Conservation (phyloP, 2,797 vertebrate species). For the Sciaenops ocellatus region DNA sequence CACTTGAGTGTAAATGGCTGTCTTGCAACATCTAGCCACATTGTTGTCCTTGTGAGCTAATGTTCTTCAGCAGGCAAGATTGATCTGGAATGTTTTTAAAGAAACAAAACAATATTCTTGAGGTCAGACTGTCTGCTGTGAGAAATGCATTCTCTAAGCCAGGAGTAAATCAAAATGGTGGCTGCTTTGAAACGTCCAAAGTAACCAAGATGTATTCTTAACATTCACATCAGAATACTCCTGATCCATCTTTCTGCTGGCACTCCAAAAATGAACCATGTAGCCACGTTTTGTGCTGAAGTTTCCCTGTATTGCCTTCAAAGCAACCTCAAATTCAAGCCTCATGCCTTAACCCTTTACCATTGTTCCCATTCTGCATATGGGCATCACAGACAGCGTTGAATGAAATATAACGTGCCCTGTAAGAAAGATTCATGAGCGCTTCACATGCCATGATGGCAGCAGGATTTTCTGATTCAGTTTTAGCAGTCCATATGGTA, state of each 20-base stretch:
- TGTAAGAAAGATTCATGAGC: slow-evolving; percentile 33
- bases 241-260: slow-evolving; percentile 12
- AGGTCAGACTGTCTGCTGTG: slow-evolving; percentile 11
- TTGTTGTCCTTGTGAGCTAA: background rate
- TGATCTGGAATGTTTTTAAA: background rate
- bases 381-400: slow-evolving; percentile 6
- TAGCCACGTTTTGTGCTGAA: slow-evolving; percentile 10
- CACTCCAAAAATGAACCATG: slow-evolving; percentile 9
- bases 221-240: slow-evolving; percentile 15
- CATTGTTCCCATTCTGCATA: slow-evolving; percentile 35
- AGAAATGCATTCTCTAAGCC: slow-evolving; percentile 8
- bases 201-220: background rate
- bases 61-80: background rate
- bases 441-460: slow-evolving; percentile 47
- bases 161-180: slow-evolving; percentile 21
- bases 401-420: slow-evolving; percentile 19
- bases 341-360: slow-evolving; percentile 12
- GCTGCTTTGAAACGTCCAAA: slow-evolving; percentile 25
- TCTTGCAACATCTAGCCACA: background rate
- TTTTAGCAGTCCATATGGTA: slow-evolving; percentile 89
- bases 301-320: slow-evolving; percentile 24
- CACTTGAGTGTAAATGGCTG: background rate
- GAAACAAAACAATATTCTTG: background rate
- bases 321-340: slow-evolving; percentile 36
- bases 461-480: slow-evolving; percentile 65